phyloP scores from a whole-genome alignment of 2,797 vertebrate species.

The Silurus aristotelis region DNA sequence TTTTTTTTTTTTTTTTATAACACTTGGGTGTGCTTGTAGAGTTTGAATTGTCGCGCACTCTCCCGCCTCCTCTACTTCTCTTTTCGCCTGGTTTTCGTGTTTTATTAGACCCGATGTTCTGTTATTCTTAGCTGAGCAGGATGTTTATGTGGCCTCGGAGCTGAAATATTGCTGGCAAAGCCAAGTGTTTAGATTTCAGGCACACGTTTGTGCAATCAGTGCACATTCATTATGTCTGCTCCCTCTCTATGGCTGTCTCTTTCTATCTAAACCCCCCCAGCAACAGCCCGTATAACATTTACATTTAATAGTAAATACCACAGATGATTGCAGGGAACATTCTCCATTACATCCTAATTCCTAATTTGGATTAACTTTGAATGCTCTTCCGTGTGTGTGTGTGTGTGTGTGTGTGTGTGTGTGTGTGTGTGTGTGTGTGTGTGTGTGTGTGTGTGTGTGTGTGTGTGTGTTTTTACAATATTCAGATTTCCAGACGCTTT shows the following conservation, averaged over 20 bases:
- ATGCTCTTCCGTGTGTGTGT: neutral
- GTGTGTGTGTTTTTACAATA: too few species aligned
- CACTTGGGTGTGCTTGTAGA: neutral
- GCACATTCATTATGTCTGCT: conserved; percentile 20
- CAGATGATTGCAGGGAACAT: neutral
- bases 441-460: neutral
- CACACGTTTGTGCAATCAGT: conserved; percentile 64
- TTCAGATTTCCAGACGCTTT: neutral
- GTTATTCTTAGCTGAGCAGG: conserved; percentile 81
- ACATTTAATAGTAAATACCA: neutral
- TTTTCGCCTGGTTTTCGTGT: conserved; percentile 69
- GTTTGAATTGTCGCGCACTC: conserved; percentile 4
- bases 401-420: neutral
- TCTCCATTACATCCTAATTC: neutral
- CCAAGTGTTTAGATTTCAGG: conserved; percentile 75
- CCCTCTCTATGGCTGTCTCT: neutral
- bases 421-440: neutral
- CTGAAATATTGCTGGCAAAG: conserved; percentile 78
- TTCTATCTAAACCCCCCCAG: too few species aligned
- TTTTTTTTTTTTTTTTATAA: neutral
- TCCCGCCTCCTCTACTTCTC: conserved; percentile 66
- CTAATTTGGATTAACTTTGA: neutral
- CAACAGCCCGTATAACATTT: neutral
- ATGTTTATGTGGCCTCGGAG: conserved; percentile 78
- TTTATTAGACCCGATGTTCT: conserved; percentile 76